A percentile compares a stretch with the other conserved stretches of the same genome.
Evolutionary conservation across 2,113 vertebrate genomes (phyloP).

Genomic region (Carassius gibelio): DNA sequence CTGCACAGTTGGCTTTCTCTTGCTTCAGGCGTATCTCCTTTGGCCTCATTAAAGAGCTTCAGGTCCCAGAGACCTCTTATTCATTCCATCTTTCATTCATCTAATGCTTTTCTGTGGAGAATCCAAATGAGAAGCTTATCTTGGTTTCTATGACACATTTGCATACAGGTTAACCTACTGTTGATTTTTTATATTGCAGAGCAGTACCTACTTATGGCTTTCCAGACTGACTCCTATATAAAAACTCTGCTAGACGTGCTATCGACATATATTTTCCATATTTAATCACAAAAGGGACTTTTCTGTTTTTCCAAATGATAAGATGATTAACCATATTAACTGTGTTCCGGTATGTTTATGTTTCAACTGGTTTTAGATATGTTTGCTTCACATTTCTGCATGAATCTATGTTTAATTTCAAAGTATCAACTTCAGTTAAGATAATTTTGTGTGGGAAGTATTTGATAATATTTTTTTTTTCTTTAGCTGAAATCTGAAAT

Average conservation of each 20-base stretch:
- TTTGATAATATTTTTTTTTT: too few relatives aligned
- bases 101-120: neutral
- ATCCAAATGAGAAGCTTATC: neutral
- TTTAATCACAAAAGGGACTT: neutral
- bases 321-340: neutral
- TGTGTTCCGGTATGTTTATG: neutral
- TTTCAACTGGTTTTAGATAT: neutral
- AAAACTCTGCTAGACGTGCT: neutral
- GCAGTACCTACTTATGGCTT: neutral
- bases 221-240: neutral
- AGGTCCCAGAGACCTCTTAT: slow-evolving; percentile 2
- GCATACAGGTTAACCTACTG: neutral
- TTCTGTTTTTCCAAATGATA: neutral
- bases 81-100: neutral
- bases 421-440: neutral
- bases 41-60: slow-evolving; percentile 33
- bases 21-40: slow-evolving; percentile 20
- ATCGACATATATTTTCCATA: neutral
- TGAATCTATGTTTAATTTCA: neutral
- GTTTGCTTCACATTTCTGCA: neutral
- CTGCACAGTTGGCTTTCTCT: neutral
- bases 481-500: too few relatives aligned
- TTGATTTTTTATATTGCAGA: neutral
- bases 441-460: too few relatives aligned
- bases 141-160: neutral